Evolutionary conservation across 1,140 invertebrate genomes (phyloP).

Genomic region (Halyomorpha halys): DNA sequence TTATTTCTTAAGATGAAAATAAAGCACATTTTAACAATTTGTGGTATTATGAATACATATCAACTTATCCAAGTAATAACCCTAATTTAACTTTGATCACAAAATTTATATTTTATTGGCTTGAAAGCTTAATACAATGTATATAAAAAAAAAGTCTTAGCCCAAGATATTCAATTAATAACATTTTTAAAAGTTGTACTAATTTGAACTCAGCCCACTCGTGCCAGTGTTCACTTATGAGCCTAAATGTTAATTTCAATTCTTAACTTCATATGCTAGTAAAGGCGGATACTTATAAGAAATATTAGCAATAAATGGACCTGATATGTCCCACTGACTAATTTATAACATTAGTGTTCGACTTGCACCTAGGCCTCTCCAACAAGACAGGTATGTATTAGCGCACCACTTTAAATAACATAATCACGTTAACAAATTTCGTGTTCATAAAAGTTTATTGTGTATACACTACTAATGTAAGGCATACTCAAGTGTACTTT

Average conservation of each 20-base stretch:
- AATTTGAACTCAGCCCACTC: constrained; percentile 8
- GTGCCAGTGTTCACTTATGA: constrained; percentile 2
- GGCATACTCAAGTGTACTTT: constrained; percentile 11
- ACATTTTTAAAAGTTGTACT: constrained; percentile 20
- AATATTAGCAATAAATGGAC: constrained; percentile 12
- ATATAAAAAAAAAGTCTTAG: constrained; percentile 20
- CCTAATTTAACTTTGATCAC: constrained; percentile 24
- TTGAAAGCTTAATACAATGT: constrained; percentile 13
- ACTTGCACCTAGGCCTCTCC: constrained; percentile 14
- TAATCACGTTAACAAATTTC: background rate
- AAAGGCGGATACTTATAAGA: constrained; percentile 17
- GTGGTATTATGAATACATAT: constrained; percentile 23
- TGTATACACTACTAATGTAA: constrained; percentile 16
- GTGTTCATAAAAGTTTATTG: constrained; percentile 7
- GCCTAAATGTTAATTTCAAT: constrained; percentile 5
- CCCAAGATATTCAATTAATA: constrained; percentile 19
- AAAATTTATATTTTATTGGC: constrained; percentile 20
- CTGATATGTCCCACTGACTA: constrained; percentile 14
- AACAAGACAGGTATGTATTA: background rate
- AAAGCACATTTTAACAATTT: constrained; percentile 25
- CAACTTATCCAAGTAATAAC: constrained; percentile 13
- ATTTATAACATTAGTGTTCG: constrained; percentile 4
- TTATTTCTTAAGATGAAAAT: constrained; percentile 20
- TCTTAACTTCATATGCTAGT: constrained; percentile 4
- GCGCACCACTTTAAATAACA: constrained; percentile 2